Evolutionary conservation across 2,797 vertebrate species (phyloP).

Genomic region (Anas bahamensis): DNA sequence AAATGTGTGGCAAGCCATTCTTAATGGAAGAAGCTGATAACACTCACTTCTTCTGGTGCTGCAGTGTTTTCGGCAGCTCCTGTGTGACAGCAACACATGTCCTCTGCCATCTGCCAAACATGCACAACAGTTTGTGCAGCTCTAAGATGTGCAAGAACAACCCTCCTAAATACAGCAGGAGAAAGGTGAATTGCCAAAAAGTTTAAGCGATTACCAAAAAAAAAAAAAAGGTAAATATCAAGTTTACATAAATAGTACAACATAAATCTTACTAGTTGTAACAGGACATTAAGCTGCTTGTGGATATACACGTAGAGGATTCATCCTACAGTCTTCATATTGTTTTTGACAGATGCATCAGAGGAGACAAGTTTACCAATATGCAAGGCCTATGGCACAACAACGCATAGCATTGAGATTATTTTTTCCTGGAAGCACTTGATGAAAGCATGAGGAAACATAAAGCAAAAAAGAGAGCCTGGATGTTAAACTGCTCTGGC

Average conservation of each 20-base stretch:
- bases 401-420: neutral
- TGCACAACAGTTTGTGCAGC: fast-evolving
- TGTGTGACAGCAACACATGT: neutral
- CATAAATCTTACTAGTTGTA: neutral
- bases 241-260: neutral
- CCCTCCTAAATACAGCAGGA: neutral
- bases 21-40: neutral
- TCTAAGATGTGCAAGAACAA: neutral
- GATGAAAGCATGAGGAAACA: neutral
- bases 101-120: neutral
- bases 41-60: no score
- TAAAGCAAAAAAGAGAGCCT: neutral
- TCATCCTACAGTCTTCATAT: neutral
- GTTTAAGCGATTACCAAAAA: neutral
- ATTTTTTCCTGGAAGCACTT: neutral
- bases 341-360: neutral
- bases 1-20: neutral
- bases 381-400: neutral
- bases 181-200: neutral
- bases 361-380: neutral
- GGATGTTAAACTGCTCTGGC: neutral
- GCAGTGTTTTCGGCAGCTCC: neutral
- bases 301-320: neutral
- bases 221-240: neutral
- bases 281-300: neutral